Conservation (phyloP, 1,140 invertebrate species). For the Kradibia gibbosae region DNA sequence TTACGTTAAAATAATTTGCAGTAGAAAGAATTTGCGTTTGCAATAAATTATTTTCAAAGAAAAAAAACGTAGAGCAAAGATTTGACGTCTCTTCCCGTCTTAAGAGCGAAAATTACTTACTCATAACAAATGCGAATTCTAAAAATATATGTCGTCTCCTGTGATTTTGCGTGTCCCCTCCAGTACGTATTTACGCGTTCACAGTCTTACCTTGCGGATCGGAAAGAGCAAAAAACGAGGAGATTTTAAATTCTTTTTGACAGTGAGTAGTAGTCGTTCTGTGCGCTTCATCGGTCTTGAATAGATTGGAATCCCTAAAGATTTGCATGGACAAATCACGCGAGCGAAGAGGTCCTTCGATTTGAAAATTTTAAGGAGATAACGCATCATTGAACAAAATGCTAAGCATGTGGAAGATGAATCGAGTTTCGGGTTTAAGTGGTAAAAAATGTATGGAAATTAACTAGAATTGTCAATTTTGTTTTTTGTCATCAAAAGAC, state of each 20-base stretch:
- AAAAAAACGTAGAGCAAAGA: not conserved
- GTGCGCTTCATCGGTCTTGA: constrained; percentile 22
- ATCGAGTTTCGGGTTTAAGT: not conserved
- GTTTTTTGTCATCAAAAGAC: no score
- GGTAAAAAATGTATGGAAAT: not conserved
- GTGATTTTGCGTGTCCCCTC: constrained; percentile 5
- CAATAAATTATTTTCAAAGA: constrained; percentile 12
- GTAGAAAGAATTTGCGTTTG: not conserved
- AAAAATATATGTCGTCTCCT: constrained; percentile 16
- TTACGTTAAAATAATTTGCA: not conserved
- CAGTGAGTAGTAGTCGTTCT: constrained; percentile 11
- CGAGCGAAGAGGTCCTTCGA: constrained; percentile 15
- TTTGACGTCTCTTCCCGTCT: not conserved
- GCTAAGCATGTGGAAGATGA: not conserved
- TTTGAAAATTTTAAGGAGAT: not conserved
- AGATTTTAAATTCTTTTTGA: constrained; percentile 38
- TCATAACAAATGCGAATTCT: constrained; percentile 22
- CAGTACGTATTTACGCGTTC: not conserved
- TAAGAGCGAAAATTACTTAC: constrained; percentile 20
- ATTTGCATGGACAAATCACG: constrained; percentile 42
- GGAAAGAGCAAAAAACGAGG: not conserved
- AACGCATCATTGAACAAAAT: not conserved
- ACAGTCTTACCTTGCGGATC: not conserved
- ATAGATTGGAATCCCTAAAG: constrained; percentile 2
- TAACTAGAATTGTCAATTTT: not conserved